Evolutionary conservation across 2,888 invertebrate genomes (phyloP).

Genomic region (Lumbricus terrestris): DNA sequence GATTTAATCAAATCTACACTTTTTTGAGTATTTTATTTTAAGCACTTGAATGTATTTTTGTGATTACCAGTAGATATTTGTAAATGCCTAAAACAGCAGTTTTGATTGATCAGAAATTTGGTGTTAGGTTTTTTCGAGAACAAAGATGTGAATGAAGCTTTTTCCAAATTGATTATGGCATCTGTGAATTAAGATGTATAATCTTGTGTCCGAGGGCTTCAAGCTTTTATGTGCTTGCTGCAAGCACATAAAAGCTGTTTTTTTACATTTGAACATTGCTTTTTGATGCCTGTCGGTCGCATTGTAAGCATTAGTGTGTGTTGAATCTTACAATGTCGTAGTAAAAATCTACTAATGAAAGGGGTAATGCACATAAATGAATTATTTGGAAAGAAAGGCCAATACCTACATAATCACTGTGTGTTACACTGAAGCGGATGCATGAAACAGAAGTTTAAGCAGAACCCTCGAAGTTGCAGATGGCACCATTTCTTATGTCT

Average conservation of each 20-base stretch:
- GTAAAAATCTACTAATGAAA: background rate
- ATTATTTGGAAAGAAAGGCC: background rate
- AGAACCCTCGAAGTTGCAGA: background rate
- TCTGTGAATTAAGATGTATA: background rate
- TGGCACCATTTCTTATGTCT: background rate
- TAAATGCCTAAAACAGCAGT: background rate
- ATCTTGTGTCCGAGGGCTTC: background rate
- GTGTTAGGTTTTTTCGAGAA: too few relatives aligned
- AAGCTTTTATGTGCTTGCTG: background rate
- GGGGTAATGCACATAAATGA: background rate
- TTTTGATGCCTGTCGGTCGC: background rate
- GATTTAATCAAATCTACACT: background rate
- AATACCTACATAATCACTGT: background rate
- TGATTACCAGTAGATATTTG: too few relatives aligned
- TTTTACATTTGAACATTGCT: background rate
- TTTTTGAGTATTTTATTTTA: background rate
- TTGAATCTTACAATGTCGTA: background rate
- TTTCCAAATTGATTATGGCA: too few relatives aligned
- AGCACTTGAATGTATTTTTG: background rate
- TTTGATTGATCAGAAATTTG: background rate
- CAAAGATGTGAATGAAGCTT: too few relatives aligned
- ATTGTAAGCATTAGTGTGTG: background rate
- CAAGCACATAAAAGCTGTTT: too few relatives aligned
- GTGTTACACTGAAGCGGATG: background rate
- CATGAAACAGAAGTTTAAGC: background rate